Conservation (phyloP, 2,888 invertebrate genomes). For the Diplazon laetatorius region DNA sequence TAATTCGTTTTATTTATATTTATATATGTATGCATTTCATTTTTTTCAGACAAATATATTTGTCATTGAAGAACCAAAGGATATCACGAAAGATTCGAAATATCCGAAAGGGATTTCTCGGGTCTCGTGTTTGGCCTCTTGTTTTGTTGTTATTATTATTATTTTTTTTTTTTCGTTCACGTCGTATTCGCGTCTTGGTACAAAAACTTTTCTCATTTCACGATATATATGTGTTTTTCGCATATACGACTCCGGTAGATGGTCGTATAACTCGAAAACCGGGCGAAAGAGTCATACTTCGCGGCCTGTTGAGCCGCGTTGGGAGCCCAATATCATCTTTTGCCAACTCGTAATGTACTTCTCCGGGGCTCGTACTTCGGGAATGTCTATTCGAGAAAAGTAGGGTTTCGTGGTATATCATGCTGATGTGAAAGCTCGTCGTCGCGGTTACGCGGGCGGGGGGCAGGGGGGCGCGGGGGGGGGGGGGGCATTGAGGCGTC, state of each 20-base stretch:
- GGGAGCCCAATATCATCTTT: conserved; percentile 22
- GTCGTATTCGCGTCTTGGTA: conserved; percentile 33
- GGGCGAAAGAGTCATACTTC: conserved; percentile 22
- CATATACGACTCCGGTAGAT: neutral
- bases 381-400: conserved; percentile 63
- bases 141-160: neutral
- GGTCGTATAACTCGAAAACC: conserved; percentile 24
- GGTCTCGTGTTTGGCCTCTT: conserved; percentile 31
- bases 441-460: conserved; percentile 45
- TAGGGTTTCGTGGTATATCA: conserved; percentile 63
- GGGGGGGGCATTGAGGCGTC: no score
- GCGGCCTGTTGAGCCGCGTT: conserved; percentile 13
- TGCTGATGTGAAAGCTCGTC: conserved; percentile 61
- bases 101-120: conserved; percentile 22
- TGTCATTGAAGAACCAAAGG: conserved; percentile 39
- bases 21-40: no score
- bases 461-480: no score
- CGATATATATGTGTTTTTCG: conserved; percentile 13
- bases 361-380: conserved; percentile 35
- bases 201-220: conserved; percentile 59
- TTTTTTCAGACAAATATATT: conserved; percentile 12
- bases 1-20: conserved; percentile 17
- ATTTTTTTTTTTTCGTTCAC: conserved; percentile 17
- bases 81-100: conserved; percentile 43
- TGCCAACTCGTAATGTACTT: conserved; percentile 59